Conservation (phyloP, 2,113 vertebrate species). For the Campylomormyrus numenius region DNA sequence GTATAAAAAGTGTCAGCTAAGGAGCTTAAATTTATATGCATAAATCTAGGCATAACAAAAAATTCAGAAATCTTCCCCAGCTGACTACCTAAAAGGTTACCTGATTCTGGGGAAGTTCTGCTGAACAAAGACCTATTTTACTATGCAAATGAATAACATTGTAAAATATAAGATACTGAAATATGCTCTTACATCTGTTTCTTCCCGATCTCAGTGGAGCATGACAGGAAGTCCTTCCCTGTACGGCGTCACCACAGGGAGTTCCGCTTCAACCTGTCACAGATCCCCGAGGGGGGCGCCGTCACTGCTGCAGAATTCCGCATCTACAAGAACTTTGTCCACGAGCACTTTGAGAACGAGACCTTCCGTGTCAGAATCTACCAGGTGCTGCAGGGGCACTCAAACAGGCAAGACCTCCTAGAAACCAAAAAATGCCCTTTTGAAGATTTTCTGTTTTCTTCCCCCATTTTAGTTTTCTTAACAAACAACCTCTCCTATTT, state of each 20-base stretch:
- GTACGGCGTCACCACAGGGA: conserved; percentile 84
- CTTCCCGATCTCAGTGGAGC: conserved; percentile 73
- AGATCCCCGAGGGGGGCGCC: conserved; percentile 87
- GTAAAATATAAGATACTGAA: background rate
- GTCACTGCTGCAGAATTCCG: conserved; percentile 92
- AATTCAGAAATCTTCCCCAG: background rate
- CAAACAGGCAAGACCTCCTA: conserved; percentile 67
- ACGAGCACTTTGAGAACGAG: conserved; percentile 82
- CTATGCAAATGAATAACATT: background rate
- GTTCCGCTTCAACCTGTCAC: conserved; percentile 87
- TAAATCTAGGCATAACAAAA: background rate
- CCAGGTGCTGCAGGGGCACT: conserved; percentile 89
- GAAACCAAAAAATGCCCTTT: background rate
- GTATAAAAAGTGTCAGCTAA: background rate
- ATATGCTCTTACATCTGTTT: background rate
- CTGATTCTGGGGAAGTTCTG: background rate
- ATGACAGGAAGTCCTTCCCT: conserved; percentile 84
- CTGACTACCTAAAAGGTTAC: background rate
- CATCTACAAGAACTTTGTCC: conserved; percentile 91
- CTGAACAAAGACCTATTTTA: background rate
- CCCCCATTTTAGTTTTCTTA: background rate
- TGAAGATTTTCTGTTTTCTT: background rate
- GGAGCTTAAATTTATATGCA: background rate
- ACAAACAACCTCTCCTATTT: background rate
- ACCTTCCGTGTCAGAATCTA: conserved; percentile 90